Base-by-base conservation (phyloP, 2,888 invertebrate species). In the Argyra leucocephala region DNA sequence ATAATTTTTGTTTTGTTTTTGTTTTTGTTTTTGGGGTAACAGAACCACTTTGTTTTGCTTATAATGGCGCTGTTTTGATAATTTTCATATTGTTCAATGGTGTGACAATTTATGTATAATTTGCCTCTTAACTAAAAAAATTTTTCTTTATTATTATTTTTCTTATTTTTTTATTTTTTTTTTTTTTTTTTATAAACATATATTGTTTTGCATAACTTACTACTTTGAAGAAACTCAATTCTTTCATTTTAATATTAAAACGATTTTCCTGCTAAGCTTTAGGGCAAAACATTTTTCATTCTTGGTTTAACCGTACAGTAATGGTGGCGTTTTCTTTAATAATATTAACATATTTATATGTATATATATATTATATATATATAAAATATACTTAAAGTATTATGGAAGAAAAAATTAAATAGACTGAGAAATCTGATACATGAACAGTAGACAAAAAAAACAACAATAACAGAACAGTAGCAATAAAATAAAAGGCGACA, bases 21-120 rank as follows among this genome's bases (percentile, higher is more conserved):
- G 31, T 31, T 31, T 31, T n/a, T n/a, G n/a, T n/a, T n/a, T 31
- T 31, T 31, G 5, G 12, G 48, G 48, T 48, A 18, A 18, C 48
- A 48, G 18, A 18, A 48, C n/a, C n/a, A 48, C n/a, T 48, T 48
- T 48, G 48, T 18, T 18, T 18, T n/a, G 5, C 18, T 48, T 48
- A 48, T 48, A 48, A 48, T 48, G 48, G 48, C 48, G n/a, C 48
- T 18, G 48, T 48, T 48, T 48, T 48, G 48, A 48, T 48, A 48
- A 48, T 48, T 48, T 48, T 48, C 48, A 48, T 48, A 48, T 48
- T 48, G 48, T 48, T 48, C 48, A 48, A 48, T 48, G 48, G 48
- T 48, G 48, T 48, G 48, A 48, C 48, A 48, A 48, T 48, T 48
- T 48, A 48, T 48, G 48, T 48, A 48, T 48, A 48, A 48, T 48